Evolutionary conservation across 2,888 invertebrate genomes (phyloP).

Genomic region (Drosophila emarginata): DNA sequence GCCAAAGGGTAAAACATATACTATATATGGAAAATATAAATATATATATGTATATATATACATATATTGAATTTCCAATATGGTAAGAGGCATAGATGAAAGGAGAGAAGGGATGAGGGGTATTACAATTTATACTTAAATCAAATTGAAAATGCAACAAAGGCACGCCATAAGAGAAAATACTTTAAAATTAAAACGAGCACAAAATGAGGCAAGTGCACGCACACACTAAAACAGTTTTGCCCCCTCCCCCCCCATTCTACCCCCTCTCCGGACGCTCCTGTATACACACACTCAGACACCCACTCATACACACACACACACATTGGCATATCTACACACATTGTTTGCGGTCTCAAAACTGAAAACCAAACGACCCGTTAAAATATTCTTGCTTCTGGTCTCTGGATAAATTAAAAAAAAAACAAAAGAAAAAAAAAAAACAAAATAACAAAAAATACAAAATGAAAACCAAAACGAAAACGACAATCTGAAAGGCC

Average conservation of each 20-base stretch:
- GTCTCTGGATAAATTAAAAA: conserved; percentile 7
- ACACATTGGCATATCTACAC: neutral
- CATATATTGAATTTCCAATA: neutral
- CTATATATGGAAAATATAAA: neutral
- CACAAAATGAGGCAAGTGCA: conserved; percentile 54
- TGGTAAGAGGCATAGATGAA: neutral
- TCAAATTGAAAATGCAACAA: conserved; percentile 47
- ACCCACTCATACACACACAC: neutral
- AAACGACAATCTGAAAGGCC: neutral
- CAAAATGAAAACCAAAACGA: neutral
- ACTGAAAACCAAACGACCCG: conserved; percentile 8
- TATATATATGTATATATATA: neutral
- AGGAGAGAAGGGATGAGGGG: conserved; percentile 19
- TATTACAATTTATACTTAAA: conserved; percentile 36
- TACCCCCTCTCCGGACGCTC: too few species aligned
- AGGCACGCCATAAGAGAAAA: conserved; percentile 19
- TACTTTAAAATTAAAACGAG: conserved; percentile 56
- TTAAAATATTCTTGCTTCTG: conserved; percentile 16
- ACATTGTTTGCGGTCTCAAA: conserved; percentile 19
- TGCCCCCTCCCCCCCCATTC: too few species aligned
- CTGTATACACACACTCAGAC: neutral
- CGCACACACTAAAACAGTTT: conserved; percentile 33
- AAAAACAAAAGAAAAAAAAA: neutral
- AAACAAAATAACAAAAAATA: neutral
- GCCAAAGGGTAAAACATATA: neutral